Conservation (phyloP, 2,797 vertebrate species). For the Argyrosomus regius region DNA sequence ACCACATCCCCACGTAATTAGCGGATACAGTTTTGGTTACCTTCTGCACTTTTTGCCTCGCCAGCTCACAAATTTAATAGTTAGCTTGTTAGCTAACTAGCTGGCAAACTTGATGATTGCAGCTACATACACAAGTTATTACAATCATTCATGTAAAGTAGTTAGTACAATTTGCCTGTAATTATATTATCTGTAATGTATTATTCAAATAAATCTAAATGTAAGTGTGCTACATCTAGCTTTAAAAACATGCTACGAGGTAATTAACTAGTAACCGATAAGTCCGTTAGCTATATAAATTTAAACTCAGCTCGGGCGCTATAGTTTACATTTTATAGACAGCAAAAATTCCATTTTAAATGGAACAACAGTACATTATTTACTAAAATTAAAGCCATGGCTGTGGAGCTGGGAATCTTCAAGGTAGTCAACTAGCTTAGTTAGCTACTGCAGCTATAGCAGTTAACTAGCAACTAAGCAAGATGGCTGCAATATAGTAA, state of each 20-base stretch:
- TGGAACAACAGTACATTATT: neutral
- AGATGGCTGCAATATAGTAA: neutral
- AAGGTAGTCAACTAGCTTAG: neutral
- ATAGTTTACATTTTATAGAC: too few species aligned
- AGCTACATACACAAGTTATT: neutral
- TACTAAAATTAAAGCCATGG: neutral
- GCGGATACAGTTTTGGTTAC: too few species aligned
- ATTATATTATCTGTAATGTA: neutral
- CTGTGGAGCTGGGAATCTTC: neutral
- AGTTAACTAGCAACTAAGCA: too few species aligned
- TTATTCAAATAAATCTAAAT: neutral
- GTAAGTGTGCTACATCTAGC: neutral
- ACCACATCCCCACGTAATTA: too few species aligned
- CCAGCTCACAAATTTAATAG: too few species aligned
- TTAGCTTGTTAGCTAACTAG: too few species aligned
- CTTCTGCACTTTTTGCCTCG: too few species aligned
- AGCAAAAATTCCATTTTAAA: neutral
- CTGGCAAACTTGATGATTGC: too few species aligned
- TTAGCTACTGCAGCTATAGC: neutral
- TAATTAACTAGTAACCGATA: neutral
- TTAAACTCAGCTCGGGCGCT: neutral
- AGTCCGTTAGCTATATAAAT: neutral
- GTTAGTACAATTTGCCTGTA: too few species aligned
- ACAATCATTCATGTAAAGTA: neutral
- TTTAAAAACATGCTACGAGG: neutral